These are phyloP conservation scores for Stictocephala bisonia DNA, from an alignment of 2,888 invertebrate genomes.

Conservation along the genomic window DNA sequence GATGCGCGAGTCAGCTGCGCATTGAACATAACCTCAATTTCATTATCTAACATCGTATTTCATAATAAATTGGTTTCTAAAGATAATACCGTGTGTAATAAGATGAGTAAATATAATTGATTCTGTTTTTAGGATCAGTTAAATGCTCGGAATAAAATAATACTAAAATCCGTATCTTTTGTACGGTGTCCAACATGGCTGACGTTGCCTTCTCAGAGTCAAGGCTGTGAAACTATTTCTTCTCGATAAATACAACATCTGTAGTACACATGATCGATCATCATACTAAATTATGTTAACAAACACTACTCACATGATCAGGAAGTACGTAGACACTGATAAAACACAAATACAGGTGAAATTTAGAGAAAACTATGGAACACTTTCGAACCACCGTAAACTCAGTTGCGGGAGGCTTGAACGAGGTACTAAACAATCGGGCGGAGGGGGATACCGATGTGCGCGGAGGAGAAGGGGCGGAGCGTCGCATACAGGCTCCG, in stretches of 20 bases:
- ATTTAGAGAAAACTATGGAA: not conserved
- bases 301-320: not conserved
- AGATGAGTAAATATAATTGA: no score
- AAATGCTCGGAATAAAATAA: no score
- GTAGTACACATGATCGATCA: not conserved
- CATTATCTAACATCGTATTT: no score
- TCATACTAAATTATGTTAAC: not conserved
- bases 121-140: no score
- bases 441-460: constrained; percentile 43
- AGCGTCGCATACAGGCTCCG: constrained; percentile 49
- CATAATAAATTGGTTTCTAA: no score
- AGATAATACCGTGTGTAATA: no score
- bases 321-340: not conserved
- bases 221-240: no score
- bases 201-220: not conserved
- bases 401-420: constrained; percentile 47
- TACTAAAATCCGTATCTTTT: no score
- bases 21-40: constrained; percentile 18
- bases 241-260: not conserved
- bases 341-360: not conserved
- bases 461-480: constrained; percentile 47
- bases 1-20: constrained; percentile 25
- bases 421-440: constrained; percentile 41
- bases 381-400: constrained; percentile 46
- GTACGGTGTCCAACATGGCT: constrained; percentile 30